Conservation (phyloP, 2,113 vertebrate species). For the Labrus mixtus region DNA sequence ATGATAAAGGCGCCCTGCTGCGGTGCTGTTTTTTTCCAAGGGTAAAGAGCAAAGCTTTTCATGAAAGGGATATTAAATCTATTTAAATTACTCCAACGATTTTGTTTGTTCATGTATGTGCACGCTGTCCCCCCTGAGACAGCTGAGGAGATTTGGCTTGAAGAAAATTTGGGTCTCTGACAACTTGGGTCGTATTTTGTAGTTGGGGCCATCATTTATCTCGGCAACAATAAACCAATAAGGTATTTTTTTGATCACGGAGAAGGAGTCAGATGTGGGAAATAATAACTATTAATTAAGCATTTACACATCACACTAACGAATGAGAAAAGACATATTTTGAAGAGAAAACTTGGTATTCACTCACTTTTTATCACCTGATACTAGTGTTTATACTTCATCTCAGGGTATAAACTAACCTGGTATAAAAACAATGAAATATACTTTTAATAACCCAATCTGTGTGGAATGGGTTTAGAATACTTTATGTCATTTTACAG, state of each 20-base stretch:
- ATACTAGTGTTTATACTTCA: neutral
- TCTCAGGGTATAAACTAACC: neutral
- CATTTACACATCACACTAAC: neutral
- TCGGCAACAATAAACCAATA: constrained; percentile 8
- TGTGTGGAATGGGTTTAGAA: no score
- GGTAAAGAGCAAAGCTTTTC: constrained; percentile 49
- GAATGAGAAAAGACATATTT: neutral
- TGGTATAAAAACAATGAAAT: neutral
- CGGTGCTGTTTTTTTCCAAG: constrained; percentile 38
- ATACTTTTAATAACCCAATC: no score
- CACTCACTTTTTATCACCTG: neutral
- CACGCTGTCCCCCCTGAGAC: constrained; percentile 10
- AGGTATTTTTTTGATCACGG: neutral
- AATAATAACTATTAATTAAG: neutral
- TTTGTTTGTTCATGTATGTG: constrained; percentile 10
- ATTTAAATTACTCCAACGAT: constrained; percentile 15
- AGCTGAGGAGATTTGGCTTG: constrained; percentile 21
- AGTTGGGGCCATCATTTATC: constrained; percentile 17
- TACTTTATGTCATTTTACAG: neutral
- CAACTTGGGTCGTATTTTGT: constrained; percentile 2
- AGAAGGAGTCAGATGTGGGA: neutral
- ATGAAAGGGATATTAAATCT: constrained; percentile 44
- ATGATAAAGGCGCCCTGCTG: constrained; percentile 58
- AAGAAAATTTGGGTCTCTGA: constrained; percentile 17
- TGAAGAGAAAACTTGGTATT: neutral